phyloP scores from a whole-genome alignment of 2,797 vertebrate genomes.

The Xyrichtys novacula region DNA sequence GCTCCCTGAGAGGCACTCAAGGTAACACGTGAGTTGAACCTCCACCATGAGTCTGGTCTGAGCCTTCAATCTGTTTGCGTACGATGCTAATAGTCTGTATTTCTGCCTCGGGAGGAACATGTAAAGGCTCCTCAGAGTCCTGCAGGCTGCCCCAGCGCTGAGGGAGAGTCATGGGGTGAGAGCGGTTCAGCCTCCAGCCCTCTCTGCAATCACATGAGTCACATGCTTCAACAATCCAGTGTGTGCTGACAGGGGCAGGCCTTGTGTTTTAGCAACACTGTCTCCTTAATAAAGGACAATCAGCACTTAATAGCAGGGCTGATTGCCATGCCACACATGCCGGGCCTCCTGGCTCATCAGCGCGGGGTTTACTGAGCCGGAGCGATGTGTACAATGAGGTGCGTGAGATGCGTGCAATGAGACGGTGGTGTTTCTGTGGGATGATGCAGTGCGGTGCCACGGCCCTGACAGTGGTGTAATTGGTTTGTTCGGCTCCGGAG shows the following conservation, averaged over 20 bases:
- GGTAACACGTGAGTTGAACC: constrained; percentile 37
- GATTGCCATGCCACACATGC: constrained; percentile 39
- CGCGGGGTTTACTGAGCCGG: constrained; percentile 43
- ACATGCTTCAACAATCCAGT: constrained; percentile 56
- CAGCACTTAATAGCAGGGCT: constrained; percentile 52
- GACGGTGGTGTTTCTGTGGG: constrained; percentile 61
- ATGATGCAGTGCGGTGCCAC: constrained; percentile 63
- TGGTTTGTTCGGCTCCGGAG: constrained; percentile 71
- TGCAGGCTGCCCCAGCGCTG: constrained; percentile 48
- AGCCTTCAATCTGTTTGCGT: constrained; percentile 62
- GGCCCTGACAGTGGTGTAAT: constrained; percentile 68
- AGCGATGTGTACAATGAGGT: constrained; percentile 42
- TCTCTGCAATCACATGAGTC: constrained; percentile 70
- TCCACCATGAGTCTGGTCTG: constrained; percentile 25
- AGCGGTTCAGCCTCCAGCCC: constrained; percentile 45
- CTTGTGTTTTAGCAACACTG: constrained; percentile 59
- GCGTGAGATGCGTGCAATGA: constrained; percentile 41
- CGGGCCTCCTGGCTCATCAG: constrained; percentile 42
- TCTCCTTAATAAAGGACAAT: constrained; percentile 52
- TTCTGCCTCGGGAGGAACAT: constrained; percentile 72
- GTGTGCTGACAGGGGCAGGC: constrained; percentile 34
- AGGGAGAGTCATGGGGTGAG: constrained; percentile 65
- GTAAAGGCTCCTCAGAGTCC: constrained; percentile 61
- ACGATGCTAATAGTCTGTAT: constrained; percentile 74
- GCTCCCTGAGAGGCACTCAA: constrained; percentile 12